Evolutionary conservation across 2,113 vertebrate genomes (phyloP), one percentile per base, ranked within the genome.

Genomic region (Asarcornis scutulata): DNA sequence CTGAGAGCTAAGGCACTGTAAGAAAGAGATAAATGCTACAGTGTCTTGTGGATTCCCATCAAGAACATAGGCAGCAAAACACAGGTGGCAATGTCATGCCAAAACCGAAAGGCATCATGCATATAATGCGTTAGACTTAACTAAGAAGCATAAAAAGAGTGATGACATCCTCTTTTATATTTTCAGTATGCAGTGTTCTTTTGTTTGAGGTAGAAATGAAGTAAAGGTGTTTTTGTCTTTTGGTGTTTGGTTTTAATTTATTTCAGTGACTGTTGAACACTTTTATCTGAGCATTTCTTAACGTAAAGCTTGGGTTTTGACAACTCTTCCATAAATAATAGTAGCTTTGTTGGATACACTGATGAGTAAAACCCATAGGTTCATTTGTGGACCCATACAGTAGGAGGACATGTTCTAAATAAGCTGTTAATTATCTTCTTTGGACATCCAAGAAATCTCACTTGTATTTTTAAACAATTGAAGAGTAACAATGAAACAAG

Each of bases 101-200:
- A 86, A 68, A 91, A 95, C 88, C 76, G 79, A 88, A 91, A 83
- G 83, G 62, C 77, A 93, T 90, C 34, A 78, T 93, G 73, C 72
- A 95, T 96, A 86, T 96, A 86, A 94, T 97, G 79, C 83, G 90
- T 94, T 75, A 94, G 83, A 60, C 69, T 84, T 81, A 66, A 68
- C 81, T 81, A 81, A 93, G 73, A 86, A 83, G 56, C 29, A 32
- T 90, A 90, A 90, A 88, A 75, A 68, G 32, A 92, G 64, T 78
- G 73, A 84, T 95, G 91, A 83, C 79, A 90, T 88, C 76, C 55
- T 89, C 48, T 83, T 93, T 91, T 76, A 91, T 12, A 72, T 88
- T 88, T 91, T 78, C 3, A 0, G 25, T 67, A 58, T 83, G 38
- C 53, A 69, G 23, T 36, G 38, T 72, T 88, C 4, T 7, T 66